These are phyloP conservation scores for Diorhabda sublineata DNA, from an alignment of 1,140 invertebrate genomes.

Conservation along the genomic window DNA sequence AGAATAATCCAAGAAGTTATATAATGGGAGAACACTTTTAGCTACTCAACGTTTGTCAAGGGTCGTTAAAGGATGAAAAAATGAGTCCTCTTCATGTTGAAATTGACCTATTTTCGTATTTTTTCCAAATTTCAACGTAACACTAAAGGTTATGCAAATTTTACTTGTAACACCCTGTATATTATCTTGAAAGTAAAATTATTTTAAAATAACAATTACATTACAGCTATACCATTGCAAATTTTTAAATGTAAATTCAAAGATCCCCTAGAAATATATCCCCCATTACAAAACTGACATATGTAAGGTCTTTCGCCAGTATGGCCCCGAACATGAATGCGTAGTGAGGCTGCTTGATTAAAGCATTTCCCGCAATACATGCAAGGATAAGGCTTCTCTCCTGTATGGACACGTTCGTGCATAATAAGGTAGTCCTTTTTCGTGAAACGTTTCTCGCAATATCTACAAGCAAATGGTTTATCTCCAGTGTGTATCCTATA, in stretches of 20 bases:
- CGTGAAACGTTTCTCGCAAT: constrained; percentile 53
- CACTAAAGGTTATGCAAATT: too few relatives aligned
- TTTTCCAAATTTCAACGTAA: too few relatives aligned
- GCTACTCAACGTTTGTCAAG: too few relatives aligned
- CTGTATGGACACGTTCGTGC: constrained; percentile 56
- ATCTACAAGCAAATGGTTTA: constrained; percentile 50
- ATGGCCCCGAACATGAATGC: constrained; percentile 52
- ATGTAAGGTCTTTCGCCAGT: constrained; percentile 42
- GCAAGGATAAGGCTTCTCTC: constrained; percentile 54
- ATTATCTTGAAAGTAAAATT: too few relatives aligned
- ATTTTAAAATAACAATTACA: neutral
- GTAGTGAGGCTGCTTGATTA: constrained; percentile 44
- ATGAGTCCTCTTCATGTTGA: too few relatives aligned
- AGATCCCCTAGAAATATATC: constrained; percentile 36
- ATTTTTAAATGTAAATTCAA: constrained; percentile 43
- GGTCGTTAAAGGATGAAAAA: too few relatives aligned
- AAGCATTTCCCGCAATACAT: constrained; percentile 53
- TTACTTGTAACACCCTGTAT: too few relatives aligned
- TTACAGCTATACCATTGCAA: constrained; percentile 21
- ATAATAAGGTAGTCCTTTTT: constrained; percentile 55
- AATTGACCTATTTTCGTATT: too few relatives aligned
- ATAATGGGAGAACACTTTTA: too few relatives aligned
- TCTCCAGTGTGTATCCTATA: constrained; percentile 56
- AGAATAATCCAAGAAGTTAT: too few relatives aligned
- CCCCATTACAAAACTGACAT: constrained; percentile 39